Evolutionary conservation across 2,888 invertebrate genomes (phyloP).

Genomic region (Ennomos erosarius): DNA sequence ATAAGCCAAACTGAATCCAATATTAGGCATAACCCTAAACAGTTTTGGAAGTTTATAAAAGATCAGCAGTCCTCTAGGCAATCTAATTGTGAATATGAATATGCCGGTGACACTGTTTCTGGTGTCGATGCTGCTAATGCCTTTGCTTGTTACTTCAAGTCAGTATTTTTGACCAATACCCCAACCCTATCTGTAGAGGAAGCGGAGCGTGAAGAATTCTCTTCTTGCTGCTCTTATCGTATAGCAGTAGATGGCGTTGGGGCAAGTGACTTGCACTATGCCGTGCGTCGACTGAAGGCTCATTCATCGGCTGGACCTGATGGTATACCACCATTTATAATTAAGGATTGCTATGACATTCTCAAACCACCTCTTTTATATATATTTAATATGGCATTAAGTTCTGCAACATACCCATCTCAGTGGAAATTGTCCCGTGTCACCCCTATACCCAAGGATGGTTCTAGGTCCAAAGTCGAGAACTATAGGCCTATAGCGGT

Average conservation of each 20-base stretch:
- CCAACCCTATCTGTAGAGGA: neutral
- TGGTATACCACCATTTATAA: conserved; percentile 1
- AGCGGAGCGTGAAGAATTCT: neutral
- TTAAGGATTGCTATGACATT: neutral
- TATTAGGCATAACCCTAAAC: too few species aligned
- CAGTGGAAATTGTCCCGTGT: conserved; percentile 4
- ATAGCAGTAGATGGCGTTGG: neutral
- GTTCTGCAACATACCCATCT: too few species aligned
- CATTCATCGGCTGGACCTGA: neutral
- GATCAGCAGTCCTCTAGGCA: too few species aligned
- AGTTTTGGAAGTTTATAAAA: too few species aligned
- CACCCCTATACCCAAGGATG: neutral
- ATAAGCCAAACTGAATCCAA: too few species aligned
- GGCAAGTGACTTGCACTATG: neutral
- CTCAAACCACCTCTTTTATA: too few species aligned
- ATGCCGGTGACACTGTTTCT: neutral
- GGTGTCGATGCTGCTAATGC: conserved; percentile 5
- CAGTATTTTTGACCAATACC: conserved; percentile 1
- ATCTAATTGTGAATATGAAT: too few species aligned
- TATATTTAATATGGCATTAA: too few species aligned
- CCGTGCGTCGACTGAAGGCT: conserved; percentile 4
- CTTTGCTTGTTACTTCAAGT: conserved; percentile 8
- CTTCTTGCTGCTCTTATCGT: neutral
- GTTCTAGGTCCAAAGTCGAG: neutral
- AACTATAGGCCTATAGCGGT: conserved; percentile 32